Base-by-base conservation (phyloP, 2,113 vertebrate genomes). In the Notechis scutatus region DNA sequence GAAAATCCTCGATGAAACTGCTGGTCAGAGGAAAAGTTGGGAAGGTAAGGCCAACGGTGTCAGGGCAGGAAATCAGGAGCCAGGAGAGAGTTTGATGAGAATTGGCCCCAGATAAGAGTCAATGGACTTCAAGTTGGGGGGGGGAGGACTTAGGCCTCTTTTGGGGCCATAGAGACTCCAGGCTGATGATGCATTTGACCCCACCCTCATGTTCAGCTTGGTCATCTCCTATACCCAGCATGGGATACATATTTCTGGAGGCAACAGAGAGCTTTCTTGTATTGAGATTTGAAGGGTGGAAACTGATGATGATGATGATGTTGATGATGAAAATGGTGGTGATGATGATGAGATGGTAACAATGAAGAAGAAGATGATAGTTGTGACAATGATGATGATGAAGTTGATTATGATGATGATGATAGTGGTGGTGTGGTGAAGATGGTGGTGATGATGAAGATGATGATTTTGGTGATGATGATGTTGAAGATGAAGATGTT, bases 1-100 rank as follows among this genome's bases (percentile, higher is more conserved):
- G 64, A 88, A 93, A 93, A 14, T 90, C 6, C 91, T 94, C 90
- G 92, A 95, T 24, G 92, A 94, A 23, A 59, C 4, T 10, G 56
- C 91, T 6, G 54, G 89, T 61, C 90, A 50, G 87, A 94, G 93
- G 87, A 91, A 45, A 4, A 24, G 92, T 10, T 85, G 15, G 81
- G 20, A 96, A 97, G 97, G 97, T 98, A 95, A 94, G 23, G 5
- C 3, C 10, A 50, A 4, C 0, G 1, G 20, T 26, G 59, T 74
- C 2, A 2, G 7, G 88, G 29, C 1, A 64, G 29, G 12, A 5
- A 69, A n/a, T 15, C 4, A 34, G 64, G 64, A 69, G 12, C 11
- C 29, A 5, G 61, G 12, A n/a, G n/a, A 6, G 64, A 14, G 5
- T 69, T 69, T 4, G 2, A n/a, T n/a, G 29, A 2, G 0, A 69